Percentiles rank a stretch among this genome's conserved stretches.
Evolutionary conservation across 2,888 invertebrate species (phyloP).

Genomic region (Lasioglossum lativentre): DNA sequence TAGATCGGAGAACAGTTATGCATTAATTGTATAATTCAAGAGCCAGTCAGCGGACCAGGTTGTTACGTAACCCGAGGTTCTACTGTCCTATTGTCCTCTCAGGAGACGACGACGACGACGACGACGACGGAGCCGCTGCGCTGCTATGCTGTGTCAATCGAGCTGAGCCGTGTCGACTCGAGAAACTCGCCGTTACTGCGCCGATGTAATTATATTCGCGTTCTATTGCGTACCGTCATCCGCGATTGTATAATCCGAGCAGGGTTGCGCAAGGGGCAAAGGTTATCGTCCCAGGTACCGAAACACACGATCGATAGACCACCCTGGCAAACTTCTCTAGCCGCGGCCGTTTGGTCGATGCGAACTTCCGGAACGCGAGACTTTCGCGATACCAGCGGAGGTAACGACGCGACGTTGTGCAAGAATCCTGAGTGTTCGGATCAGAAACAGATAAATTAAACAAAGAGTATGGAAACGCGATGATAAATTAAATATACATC

Average conservation of each 20-base stretch:
- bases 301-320: constrained; percentile 49
- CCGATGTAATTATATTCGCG: constrained; percentile 51
- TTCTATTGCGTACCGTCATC: constrained; percentile 47
- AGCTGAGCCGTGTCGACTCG: constrained; percentile 26
- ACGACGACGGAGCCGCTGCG: too few species aligned
- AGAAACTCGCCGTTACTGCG: constrained; percentile 36
- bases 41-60: constrained; percentile 12
- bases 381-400: not conserved
- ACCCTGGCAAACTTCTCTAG: constrained; percentile 6
- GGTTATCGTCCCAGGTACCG: constrained; percentile 59
- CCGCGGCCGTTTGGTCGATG: constrained; percentile 53
- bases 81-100: constrained; percentile 61
- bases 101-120: constrained; percentile 26
- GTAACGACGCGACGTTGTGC: too few species aligned
- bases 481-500: too few species aligned
- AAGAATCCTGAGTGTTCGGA: not conserved
- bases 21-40: constrained; percentile 64
- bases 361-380: constrained; percentile 1
- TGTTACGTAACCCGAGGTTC: constrained; percentile 57
- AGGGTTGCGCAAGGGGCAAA: constrained; percentile 42
- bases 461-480: too few species aligned
- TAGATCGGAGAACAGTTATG: constrained; percentile 52
- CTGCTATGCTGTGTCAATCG: constrained; percentile 36
- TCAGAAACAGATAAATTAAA: too few species aligned
- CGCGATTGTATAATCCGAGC: constrained; percentile 38